Percentiles rank a stretch among this genome's conserved stretches.
These are phyloP conservation scores for Drosophila glabriapex DNA, from an alignment of 2,888 invertebrate species.

Conservation along the genomic window DNA sequence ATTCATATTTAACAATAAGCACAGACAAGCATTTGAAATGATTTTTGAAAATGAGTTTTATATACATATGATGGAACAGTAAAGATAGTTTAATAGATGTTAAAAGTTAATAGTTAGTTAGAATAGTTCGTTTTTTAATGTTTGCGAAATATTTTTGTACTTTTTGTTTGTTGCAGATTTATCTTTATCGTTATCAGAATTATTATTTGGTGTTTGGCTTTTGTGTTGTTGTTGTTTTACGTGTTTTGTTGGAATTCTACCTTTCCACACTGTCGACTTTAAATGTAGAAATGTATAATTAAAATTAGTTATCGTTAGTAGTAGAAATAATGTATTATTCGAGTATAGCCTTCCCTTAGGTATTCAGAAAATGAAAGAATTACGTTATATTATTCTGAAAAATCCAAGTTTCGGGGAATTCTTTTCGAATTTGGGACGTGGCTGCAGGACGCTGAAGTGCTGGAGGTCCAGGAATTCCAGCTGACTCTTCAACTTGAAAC, in stretches of 20 bases:
- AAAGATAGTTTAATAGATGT: background rate
- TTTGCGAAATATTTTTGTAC: constrained; percentile 32
- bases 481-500: too few species aligned
- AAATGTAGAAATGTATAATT: constrained; percentile 25
- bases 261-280: constrained; percentile 38
- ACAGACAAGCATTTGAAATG: constrained; percentile 22
- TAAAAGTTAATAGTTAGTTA: constrained; percentile 1
- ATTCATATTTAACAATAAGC: constrained; percentile 1
- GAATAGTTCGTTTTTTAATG: background rate
- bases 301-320: constrained; percentile 23
- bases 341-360: constrained; percentile 34
- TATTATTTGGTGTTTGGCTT: constrained; percentile 2
- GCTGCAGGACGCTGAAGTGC: background rate
- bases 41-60: constrained; percentile 2
- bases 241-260: too few species aligned
- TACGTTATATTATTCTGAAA: constrained; percentile 84
- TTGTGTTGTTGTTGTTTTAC: constrained; percentile 28
- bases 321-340: background rate
- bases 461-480: too few species aligned
- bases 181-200: constrained; percentile 1
- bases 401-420: constrained; percentile 86
- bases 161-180: constrained; percentile 30
- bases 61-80: background rate
- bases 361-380: constrained; percentile 87
- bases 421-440: constrained; percentile 5